A percentile compares a stretch with the other conserved stretches of the same genome.
phyloP scores from a whole-genome alignment of 2,888 invertebrate genomes.

The Perdita meconis region DNA sequence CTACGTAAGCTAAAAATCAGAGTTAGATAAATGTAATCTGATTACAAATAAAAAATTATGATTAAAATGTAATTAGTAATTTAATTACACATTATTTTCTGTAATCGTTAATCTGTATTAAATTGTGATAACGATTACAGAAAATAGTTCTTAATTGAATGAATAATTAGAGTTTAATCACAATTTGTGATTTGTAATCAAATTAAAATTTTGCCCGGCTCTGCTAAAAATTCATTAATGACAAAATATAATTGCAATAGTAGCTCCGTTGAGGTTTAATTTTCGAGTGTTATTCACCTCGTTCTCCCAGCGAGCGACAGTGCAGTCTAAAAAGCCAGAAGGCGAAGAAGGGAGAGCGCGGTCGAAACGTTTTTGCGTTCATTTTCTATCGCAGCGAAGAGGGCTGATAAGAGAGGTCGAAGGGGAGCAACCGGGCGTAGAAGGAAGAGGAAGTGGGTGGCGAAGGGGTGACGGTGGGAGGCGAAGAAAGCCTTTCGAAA shows the following conservation, averaged over 20 bases:
- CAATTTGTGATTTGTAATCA: too few relatives aligned
- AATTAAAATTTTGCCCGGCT: not conserved
- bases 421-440: constrained; percentile 40
- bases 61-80: too few relatives aligned
- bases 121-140: too few relatives aligned
- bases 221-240: not conserved
- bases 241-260: not conserved
- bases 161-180: too few relatives aligned
- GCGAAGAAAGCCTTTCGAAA: constrained; percentile 68
- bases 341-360: not conserved
- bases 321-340: not conserved
- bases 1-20: too few relatives aligned
- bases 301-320: not conserved
- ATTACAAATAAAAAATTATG: too few relatives aligned
- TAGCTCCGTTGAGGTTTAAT: not conserved
- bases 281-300: not conserved
- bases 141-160: too few relatives aligned
- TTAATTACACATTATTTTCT: too few relatives aligned
- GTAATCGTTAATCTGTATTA: too few relatives aligned
- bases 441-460: constrained; percentile 60
- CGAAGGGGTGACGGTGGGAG: constrained; percentile 36
- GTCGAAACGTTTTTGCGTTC: not conserved
- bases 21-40: too few relatives aligned
- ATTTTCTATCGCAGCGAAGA: constrained; percentile 40
- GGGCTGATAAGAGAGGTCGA: constrained; percentile 48